phyloP scores from a whole-genome alignment of 1,140 invertebrate species.

The Steinernema khuongi region DNA sequence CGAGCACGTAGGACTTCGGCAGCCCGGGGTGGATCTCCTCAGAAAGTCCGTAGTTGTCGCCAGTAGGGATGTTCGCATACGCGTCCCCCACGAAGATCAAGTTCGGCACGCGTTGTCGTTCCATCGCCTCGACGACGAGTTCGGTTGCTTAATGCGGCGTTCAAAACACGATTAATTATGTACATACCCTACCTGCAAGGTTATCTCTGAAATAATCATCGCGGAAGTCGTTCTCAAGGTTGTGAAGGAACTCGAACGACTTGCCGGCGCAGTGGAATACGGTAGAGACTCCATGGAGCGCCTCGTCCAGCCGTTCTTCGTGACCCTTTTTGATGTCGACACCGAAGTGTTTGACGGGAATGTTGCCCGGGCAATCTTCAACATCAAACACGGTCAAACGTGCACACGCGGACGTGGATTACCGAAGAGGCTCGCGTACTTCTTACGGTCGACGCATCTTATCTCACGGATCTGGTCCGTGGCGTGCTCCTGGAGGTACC shows the following conservation, averaged over 20 bases:
- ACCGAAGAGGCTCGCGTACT: constrained; percentile 11
- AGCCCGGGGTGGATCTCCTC: background rate
- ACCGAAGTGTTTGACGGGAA: constrained; percentile 18
- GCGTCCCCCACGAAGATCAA: constrained; percentile 18
- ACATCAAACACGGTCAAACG: background rate
- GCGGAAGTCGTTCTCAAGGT: constrained; percentile 13
- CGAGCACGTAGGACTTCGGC: constrained; percentile 18
- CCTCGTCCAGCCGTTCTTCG: background rate
- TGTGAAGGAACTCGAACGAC: background rate
- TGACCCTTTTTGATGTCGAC: constrained; percentile 7
- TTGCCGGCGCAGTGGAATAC: constrained; percentile 17
- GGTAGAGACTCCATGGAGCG: background rate
- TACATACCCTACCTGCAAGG: constrained; percentile 8
- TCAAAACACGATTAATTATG: background rate
- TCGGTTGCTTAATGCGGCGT: constrained; percentile 15
- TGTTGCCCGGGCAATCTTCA: constrained; percentile 9
- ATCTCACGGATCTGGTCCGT: constrained; percentile 13
- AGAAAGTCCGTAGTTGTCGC: constrained; percentile 6
- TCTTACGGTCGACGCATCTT: background rate
- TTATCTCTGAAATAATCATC: constrained; percentile 22
- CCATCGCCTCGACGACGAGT: constrained; percentile 1
- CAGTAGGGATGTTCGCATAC: constrained; percentile 5
- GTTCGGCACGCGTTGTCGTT: background rate
- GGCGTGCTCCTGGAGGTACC: constrained; percentile 1
- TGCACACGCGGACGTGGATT: background rate